A percentile compares a stretch with the other conserved stretches of the same genome.
These are phyloP conservation scores for Calypte anna DNA, from an alignment of 2,113 vertebrate species.

Conservation along the genomic window DNA sequence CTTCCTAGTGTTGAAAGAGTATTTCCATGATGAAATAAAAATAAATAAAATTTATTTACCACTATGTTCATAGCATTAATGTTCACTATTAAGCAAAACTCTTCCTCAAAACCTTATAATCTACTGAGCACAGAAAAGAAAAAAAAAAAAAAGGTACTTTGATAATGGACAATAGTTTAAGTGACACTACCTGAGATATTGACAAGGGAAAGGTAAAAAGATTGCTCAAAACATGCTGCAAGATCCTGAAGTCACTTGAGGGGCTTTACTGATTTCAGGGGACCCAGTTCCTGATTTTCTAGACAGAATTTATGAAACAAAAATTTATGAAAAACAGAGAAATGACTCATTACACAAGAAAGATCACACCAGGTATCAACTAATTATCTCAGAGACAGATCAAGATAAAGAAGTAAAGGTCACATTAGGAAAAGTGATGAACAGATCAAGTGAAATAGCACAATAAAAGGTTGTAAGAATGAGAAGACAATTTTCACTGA, in stretches of 20 bases:
- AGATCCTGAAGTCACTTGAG: not conserved
- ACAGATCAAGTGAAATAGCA: conserved; percentile 10
- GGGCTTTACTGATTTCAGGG: not conserved
- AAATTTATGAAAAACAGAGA: conserved; percentile 4
- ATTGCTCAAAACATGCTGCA: not conserved
- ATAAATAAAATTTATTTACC: conserved; percentile 3
- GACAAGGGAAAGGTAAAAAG: not conserved
- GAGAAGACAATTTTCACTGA: not conserved
- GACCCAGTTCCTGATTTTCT: not conserved
- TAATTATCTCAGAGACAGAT: conserved; percentile 18
- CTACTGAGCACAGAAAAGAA: not conserved
- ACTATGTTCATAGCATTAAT: not conserved
- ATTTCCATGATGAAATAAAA: not conserved
- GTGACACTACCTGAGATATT: not conserved
- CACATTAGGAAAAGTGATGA: conserved; percentile 13
- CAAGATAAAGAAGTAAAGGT: conserved; percentile 52
- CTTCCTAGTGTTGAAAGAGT: not conserved
- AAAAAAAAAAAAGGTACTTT: not conserved
- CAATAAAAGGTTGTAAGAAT: not conserved
- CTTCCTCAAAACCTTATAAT: not conserved
- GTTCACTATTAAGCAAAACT: not conserved
- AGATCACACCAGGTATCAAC: not conserved
- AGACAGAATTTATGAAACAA: not conserved
- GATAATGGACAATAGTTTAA: not conserved
- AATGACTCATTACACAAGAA: not conserved